Evolutionary conservation across 1,140 invertebrate species (phyloP).

Genomic region (Atopsyche davidsoni): DNA sequence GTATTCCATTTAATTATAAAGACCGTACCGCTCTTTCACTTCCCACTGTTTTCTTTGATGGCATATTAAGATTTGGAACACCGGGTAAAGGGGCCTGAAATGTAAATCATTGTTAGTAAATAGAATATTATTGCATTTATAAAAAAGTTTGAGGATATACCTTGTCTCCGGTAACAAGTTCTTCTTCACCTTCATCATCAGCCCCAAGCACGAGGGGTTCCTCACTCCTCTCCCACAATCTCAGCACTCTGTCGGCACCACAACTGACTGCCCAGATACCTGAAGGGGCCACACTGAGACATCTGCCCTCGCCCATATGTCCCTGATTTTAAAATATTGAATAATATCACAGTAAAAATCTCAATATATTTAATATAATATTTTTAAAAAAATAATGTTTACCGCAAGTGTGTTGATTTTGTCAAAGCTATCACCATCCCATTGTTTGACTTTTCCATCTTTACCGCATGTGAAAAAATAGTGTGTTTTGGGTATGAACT

Average conservation of each 20-base stretch:
- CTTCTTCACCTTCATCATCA: slow-evolving; percentile 76
- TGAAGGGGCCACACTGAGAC: slow-evolving; percentile 71
- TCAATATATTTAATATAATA: not conserved
- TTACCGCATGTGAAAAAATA: slow-evolving; percentile 90
- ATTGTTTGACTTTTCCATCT: slow-evolving; percentile 92
- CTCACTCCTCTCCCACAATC: slow-evolving; percentile 80
- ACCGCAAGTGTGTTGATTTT: slow-evolving; percentile 87
- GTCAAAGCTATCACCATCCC: slow-evolving; percentile 93
- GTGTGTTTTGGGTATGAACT: slow-evolving; percentile 88
- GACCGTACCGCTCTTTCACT: slow-evolving; percentile 80
- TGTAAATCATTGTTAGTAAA: slow-evolving; percentile 10
- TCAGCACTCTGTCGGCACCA: slow-evolving; percentile 83
- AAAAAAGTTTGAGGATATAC: slow-evolving; percentile 29
- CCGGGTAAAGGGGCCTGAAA: slow-evolving; percentile 56
- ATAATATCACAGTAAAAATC: not conserved
- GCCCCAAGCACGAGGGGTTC: slow-evolving; percentile 91
- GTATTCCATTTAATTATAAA: slow-evolving; percentile 8
- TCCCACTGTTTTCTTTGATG: slow-evolving; percentile 84
- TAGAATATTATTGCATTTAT: not conserved
- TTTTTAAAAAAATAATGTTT: slow-evolving; percentile 30
- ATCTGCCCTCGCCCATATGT: slow-evolving; percentile 73
- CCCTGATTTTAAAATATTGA: slow-evolving; percentile 46
- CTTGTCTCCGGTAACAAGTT: slow-evolving; percentile 64
- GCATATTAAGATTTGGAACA: slow-evolving; percentile 68
- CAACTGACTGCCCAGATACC: slow-evolving; percentile 75